Conservation (phyloP, 2,888 invertebrate genomes). For the Clitarchus hookeri region DNA sequence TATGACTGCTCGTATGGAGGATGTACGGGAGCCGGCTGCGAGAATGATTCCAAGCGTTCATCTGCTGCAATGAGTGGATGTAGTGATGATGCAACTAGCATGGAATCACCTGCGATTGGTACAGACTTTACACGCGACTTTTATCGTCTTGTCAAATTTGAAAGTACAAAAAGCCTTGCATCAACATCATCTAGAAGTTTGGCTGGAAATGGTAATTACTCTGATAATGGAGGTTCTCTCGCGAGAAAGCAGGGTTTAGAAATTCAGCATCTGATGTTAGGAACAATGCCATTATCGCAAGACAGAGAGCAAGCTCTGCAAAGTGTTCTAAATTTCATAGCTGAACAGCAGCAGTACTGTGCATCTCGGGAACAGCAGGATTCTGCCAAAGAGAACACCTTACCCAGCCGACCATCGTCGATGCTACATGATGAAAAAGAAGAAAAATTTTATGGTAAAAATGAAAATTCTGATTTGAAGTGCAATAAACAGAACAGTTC, state of each 20-base stretch:
- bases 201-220: slow-evolving; percentile 54
- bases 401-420: background rate
- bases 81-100: slow-evolving; percentile 59
- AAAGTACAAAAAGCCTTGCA: slow-evolving; percentile 77
- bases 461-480: background rate
- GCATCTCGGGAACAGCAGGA: slow-evolving; percentile 64
- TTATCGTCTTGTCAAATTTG: slow-evolving; percentile 79
- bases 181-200: slow-evolving; percentile 72
- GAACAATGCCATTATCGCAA: slow-evolving; percentile 48
- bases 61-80: slow-evolving; percentile 70
- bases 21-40: slow-evolving; percentile 45
- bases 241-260: slow-evolving; percentile 33
- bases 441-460: background rate
- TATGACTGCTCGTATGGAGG: slow-evolving; percentile 46
- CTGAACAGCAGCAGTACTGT: slow-evolving; percentile 75
- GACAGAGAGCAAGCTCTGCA: slow-evolving; percentile 73
- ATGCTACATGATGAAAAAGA: background rate
- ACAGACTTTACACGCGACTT: slow-evolving; percentile 80
- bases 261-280: slow-evolving; percentile 10
- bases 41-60: slow-evolving; percentile 66
- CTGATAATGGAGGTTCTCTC: slow-evolving; percentile 4
- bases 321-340: slow-evolving; percentile 74
- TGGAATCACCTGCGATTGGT: slow-evolving; percentile 59
- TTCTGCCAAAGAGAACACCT: slow-evolving; percentile 32
- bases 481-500: background rate